phyloP scores from a whole-genome alignment of 2,797 vertebrate species.

The Eptatretus atami region DNA sequence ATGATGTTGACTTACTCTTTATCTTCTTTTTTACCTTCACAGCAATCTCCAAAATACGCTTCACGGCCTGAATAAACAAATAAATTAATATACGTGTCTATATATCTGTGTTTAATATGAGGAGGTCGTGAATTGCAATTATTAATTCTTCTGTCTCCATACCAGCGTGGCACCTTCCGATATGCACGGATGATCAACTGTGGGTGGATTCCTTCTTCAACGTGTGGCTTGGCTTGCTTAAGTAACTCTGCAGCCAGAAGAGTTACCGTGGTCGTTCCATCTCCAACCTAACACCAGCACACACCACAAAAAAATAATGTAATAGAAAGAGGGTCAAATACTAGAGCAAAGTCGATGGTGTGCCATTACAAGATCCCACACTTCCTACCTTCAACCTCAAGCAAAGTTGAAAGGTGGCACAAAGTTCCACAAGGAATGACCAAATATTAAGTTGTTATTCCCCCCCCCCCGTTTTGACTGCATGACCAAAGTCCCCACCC shows the following conservation, averaged over 20 bases:
- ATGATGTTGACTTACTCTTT: slow-evolving; percentile 19
- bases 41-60: slow-evolving; percentile 50
- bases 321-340: background rate
- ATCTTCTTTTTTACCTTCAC: slow-evolving; percentile 57
- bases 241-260: slow-evolving; percentile 72
- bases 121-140: background rate
- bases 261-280: slow-evolving; percentile 82
- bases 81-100: slow-evolving; percentile 6
- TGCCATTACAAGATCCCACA: too few species aligned
- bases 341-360: background rate
- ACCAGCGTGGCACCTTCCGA: slow-evolving; percentile 43
- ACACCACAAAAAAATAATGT: background rate
- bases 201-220: slow-evolving; percentile 77
- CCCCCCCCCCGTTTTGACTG: too few species aligned
- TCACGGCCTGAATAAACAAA: slow-evolving; percentile 28
- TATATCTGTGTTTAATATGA: background rate
- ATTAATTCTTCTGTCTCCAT: slow-evolving; percentile 6
- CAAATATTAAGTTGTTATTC: too few species aligned
- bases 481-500: too few species aligned
- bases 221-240: slow-evolving; percentile 65
- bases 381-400: too few species aligned
- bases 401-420: too few species aligned
- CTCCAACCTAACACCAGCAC: slow-evolving; percentile 29
- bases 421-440: too few species aligned
- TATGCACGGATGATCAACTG: slow-evolving; percentile 92